phyloP scores from a whole-genome alignment of 2,113 vertebrate species.

The Tachuris rubrigastra region DNA sequence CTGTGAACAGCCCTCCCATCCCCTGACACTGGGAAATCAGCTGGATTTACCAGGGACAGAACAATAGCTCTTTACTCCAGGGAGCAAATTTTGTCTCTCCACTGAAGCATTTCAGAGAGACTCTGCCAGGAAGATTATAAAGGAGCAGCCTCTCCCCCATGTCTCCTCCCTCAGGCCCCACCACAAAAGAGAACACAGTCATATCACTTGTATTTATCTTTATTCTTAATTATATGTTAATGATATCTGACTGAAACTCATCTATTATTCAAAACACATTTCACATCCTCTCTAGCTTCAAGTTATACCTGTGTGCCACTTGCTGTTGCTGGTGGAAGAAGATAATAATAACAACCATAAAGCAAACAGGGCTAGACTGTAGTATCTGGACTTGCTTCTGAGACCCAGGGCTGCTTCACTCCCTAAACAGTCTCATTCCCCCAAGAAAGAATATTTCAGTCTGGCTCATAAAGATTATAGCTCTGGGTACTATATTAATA shows the following conservation, averaged over 20 bases:
- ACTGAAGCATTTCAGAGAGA: neutral
- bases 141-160: neutral
- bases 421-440: neutral
- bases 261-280: conserved; percentile 27
- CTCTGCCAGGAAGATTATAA: neutral
- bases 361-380: neutral
- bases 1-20: rapidly evolving
- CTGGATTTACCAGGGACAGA: neutral
- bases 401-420: neutral
- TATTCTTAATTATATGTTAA: conserved; percentile 47
- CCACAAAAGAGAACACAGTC: neutral
- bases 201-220: neutral
- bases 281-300: neutral
- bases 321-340: neutral
- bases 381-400: neutral
- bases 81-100: neutral
- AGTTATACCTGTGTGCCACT: conserved; percentile 39
- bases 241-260: neutral
- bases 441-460: neutral
- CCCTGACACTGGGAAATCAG: neutral
- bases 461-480: neutral
- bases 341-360: neutral
- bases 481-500: neutral
- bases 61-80: neutral
- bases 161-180: neutral